These are phyloP conservation scores for Rotaria magnacalcarata DNA, from an alignment of 2,888 invertebrate genomes.

Conservation along the genomic window DNA sequence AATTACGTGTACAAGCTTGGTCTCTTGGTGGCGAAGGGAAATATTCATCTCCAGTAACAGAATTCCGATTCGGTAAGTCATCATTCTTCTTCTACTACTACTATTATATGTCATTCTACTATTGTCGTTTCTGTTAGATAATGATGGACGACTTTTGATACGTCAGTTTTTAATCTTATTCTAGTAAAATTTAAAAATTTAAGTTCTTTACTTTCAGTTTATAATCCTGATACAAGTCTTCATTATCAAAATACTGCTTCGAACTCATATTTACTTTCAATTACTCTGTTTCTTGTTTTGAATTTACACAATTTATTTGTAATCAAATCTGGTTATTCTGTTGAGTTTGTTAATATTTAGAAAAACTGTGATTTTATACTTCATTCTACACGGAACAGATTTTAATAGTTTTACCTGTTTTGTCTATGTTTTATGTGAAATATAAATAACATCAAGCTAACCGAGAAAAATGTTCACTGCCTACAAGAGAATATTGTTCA, in stretches of 20 bases:
- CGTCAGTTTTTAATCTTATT: slow-evolving; percentile 11
- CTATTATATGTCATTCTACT: background rate
- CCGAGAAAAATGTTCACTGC: too few species aligned
- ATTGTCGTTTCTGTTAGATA: background rate
- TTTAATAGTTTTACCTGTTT: too few species aligned
- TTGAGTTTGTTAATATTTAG: too few species aligned
- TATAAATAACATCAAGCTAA: too few species aligned
- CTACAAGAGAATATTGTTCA: too few species aligned
- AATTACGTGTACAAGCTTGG: slow-evolving; percentile 45
- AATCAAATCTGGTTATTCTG: too few species aligned
- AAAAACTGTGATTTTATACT: too few species aligned
- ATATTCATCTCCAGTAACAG: slow-evolving; percentile 44
- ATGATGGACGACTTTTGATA: slow-evolving; percentile 43
- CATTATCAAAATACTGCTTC: slow-evolving; percentile 34
- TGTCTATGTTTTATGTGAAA: too few species aligned
- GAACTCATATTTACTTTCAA: background rate
- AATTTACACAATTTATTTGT: background rate
- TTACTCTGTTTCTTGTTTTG: background rate
- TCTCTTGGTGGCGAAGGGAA: slow-evolving; percentile 46
- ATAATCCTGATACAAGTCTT: slow-evolving; percentile 46
- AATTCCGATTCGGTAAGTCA: slow-evolving; percentile 40
- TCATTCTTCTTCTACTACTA: too few species aligned
- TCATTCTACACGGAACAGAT: too few species aligned
- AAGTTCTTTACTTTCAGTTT: slow-evolving; percentile 22
- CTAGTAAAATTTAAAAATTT: background rate